phyloP scores from a whole-genome alignment of 2,888 invertebrate species.

The Hypomecis punctinalis region DNA sequence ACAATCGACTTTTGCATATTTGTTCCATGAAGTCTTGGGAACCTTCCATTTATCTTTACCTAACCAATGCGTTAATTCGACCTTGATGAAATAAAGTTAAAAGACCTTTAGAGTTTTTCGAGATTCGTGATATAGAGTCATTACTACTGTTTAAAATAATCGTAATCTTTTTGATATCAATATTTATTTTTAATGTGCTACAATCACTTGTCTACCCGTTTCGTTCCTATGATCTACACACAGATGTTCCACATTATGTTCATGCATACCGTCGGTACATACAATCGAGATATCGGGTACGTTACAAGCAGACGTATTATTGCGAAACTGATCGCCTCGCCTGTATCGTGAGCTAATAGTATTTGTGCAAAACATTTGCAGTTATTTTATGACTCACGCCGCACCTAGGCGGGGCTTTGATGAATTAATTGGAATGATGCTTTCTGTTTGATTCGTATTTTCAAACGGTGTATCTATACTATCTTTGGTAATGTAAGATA shows the following conservation, averaged over 20 bases:
- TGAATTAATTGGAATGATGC: conserved; percentile 35
- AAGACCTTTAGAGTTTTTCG: no score
- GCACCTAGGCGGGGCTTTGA: conserved; percentile 32
- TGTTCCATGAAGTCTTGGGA: no score
- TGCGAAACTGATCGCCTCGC: conserved; percentile 28
- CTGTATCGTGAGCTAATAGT: conserved; percentile 30
- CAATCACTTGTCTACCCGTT: no score
- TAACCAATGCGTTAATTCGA: no score
- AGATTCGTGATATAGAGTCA: no score
- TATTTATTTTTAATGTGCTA: no score
- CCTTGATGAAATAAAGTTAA: no score
- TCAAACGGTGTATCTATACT: neutral
- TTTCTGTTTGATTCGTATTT: conserved; percentile 7
- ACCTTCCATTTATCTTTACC: no score
- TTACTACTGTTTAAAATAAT: no score
- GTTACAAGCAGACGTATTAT: conserved; percentile 13
- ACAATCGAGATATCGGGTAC: conserved; percentile 9
- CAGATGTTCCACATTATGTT: conserved; percentile 9
- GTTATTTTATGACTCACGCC: conserved; percentile 41
- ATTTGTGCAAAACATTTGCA: conserved; percentile 43
- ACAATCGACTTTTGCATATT: no score
- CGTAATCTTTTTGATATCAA: no score
- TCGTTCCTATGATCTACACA: neutral
- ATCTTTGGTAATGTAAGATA: no score
- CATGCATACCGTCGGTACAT: neutral